A percentile compares a stretch with the other conserved stretches of the same genome.
Evolutionary conservation across 2,888 invertebrate genomes (phyloP).

Genomic region (Incurvaria masculella): DNA sequence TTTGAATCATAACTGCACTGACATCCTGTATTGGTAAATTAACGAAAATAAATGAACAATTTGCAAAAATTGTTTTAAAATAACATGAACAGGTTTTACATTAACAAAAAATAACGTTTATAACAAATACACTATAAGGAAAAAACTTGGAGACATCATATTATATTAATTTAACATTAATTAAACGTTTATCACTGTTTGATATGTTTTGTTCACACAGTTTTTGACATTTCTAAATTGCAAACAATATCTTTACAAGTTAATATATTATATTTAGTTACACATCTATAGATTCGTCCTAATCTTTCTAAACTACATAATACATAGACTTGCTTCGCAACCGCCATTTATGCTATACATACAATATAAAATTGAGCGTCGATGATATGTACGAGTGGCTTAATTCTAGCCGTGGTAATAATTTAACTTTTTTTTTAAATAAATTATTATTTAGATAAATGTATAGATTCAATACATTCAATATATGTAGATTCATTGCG

Average conservation of each 20-base stretch:
- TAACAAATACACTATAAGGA: no score
- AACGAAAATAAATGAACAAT: no score
- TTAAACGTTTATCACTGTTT: not conserved
- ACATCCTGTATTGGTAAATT: no score
- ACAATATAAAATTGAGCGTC: conserved; percentile 55
- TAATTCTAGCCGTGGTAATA: no score
- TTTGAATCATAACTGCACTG: no score
- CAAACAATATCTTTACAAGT: not conserved
- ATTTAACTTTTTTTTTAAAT: no score
- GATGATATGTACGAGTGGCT: conserved; percentile 55
- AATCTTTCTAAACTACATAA: conserved; percentile 39
- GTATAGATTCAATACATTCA: no score
- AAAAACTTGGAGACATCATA: conserved; percentile 14
- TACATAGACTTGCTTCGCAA: conserved; percentile 34
- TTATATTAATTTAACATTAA: conserved; percentile 6
- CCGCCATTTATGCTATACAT: conserved; percentile 49
- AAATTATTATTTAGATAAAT: no score
- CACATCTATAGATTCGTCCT: conserved; percentile 17
- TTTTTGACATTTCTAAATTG: not conserved
- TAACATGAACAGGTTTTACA: no score
- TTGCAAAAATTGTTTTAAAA: no score
- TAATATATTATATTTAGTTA: not conserved
- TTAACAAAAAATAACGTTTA: no score
- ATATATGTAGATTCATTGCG: no score
- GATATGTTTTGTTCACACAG: conserved; percentile 1